Evolutionary conservation across 1,140 invertebrate genomes (phyloP), one percentile per base, ranked within the genome.

Genomic region (Drosophila obscura): DNA sequence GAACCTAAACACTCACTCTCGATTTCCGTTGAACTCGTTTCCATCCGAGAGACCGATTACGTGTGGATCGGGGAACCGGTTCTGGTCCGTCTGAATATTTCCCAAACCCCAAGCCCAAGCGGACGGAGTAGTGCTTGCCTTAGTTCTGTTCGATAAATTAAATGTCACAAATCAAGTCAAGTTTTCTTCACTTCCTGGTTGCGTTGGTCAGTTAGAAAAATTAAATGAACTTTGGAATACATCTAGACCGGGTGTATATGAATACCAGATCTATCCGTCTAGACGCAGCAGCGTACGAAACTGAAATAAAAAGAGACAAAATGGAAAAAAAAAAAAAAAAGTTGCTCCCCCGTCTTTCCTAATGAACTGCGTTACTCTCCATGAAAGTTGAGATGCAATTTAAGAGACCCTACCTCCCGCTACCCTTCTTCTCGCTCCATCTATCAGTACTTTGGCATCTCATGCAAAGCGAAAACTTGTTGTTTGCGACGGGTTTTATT

Each of bases 101-200:
- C 50, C 74, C 55, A 73, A 65, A 45, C 16, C 31, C 31, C 31
- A 31, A 39, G 31, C 1, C 35, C 35, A 39, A 4, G 31, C 9
- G 31, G 31, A 35, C 31, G 28, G 28, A 8, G 26, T 6, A 11
- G 71, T 58, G 64, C 44, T 48, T n/a, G 35, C 39, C 52, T 67
- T 24, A 61, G 52, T 69, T 46, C 31, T 48, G 28, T 64, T 74
- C 52, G 57, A 65, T 39, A 63, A 66, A 80, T 66, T 71, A 80
- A 62, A 72, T 75, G 61, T 50, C 65, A 80, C 71, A 80, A 80
- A 71, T 76, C 66, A 76, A 80, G 48, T 80, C 66, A 57, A 72
- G 72, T 80, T 59, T 66, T 55, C 66, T 46, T 65, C 52, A 63
- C 56, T 63, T 67, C 58, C 63, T 68, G 71, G 74, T 74, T n/a